These are phyloP conservation scores for Raja brachyura DNA, from an alignment of 2,113 vertebrate species.

Conservation along the genomic window DNA sequence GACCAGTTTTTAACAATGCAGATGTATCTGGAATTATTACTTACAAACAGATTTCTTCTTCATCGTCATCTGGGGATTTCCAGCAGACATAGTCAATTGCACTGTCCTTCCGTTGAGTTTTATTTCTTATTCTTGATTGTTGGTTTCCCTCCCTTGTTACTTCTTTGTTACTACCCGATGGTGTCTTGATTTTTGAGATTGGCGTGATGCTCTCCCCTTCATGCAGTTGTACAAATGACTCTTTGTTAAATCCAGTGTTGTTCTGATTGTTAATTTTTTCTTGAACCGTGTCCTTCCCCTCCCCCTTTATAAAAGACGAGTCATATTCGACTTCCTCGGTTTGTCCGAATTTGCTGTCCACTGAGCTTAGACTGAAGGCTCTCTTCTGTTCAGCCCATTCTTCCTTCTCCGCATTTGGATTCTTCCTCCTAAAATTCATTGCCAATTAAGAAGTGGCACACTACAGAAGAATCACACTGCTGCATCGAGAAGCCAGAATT, in stretches of 20 bases:
- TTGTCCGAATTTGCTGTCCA: background rate
- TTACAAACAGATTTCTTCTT: slow-evolving; percentile 30
- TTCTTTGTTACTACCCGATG: too few relatives aligned
- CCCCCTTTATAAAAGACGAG: background rate
- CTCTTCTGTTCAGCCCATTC: background rate
- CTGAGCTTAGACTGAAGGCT: background rate
- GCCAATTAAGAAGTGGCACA: background rate
- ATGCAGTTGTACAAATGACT: background rate
- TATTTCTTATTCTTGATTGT: background rate
- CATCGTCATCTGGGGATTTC: slow-evolving; percentile 5
- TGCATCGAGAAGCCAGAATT: background rate
- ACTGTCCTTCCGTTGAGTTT: background rate
- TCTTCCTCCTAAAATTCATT: background rate
- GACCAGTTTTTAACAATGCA: background rate
- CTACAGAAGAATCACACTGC: background rate
- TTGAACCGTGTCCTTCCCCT: background rate
- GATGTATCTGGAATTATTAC: background rate
- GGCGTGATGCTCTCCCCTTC: background rate
- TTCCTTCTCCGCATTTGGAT: background rate
- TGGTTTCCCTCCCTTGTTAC: background rate
- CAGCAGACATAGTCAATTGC: background rate
- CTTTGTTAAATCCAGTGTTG: background rate
- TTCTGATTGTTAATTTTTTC: background rate
- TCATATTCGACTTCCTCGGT: background rate
- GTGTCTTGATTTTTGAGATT: background rate